Conservation (phyloP, 2,888 invertebrate genomes). For the Brachypalpus laphriformis region DNA sequence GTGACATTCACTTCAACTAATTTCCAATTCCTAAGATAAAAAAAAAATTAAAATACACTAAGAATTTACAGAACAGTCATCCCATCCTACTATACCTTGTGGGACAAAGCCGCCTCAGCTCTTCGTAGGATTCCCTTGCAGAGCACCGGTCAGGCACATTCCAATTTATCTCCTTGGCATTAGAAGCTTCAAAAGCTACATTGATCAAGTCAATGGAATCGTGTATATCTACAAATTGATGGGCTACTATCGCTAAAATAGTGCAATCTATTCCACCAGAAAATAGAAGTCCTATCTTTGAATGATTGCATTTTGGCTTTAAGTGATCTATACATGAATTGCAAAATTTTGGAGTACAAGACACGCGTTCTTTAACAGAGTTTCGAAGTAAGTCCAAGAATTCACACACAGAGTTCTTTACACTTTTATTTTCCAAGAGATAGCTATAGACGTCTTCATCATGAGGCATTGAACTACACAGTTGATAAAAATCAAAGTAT, state of each 20-base stretch:
- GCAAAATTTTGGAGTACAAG: slow-evolving; percentile 86
- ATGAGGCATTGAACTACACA: slow-evolving; percentile 28
- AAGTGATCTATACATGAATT: slow-evolving; percentile 84
- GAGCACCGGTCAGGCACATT: slow-evolving; percentile 94
- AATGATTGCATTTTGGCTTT: slow-evolving; percentile 84
- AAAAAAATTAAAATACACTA: not conserved
- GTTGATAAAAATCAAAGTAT: slow-evolving; percentile 75
- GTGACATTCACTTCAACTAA: slow-evolving; percentile 91
- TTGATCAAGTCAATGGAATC: slow-evolving; percentile 95
- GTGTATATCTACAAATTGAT: slow-evolving; percentile 86
- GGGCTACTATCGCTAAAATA: slow-evolving; percentile 91
- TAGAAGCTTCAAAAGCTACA: slow-evolving; percentile 91
- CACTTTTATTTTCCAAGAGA: slow-evolving; percentile 80
- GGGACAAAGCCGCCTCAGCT: slow-evolving; percentile 88
- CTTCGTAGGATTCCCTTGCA: slow-evolving; percentile 87
- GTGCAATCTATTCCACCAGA: slow-evolving; percentile 98
- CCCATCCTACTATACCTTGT: slow-evolving; percentile 82
- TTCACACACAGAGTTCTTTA: slow-evolving; percentile 75
- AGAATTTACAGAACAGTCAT: not conserved
- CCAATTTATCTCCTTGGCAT: slow-evolving; percentile 82
- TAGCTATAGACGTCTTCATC: slow-evolving; percentile 79
- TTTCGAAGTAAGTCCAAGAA: slow-evolving; percentile 84
- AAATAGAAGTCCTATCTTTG: slow-evolving; percentile 92
- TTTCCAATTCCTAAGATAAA: slow-evolving; percentile 88
- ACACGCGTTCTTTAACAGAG: slow-evolving; percentile 86